Base-by-base conservation (phyloP, 1,140 invertebrate genomes). In the Achatina immaculata region DNA sequence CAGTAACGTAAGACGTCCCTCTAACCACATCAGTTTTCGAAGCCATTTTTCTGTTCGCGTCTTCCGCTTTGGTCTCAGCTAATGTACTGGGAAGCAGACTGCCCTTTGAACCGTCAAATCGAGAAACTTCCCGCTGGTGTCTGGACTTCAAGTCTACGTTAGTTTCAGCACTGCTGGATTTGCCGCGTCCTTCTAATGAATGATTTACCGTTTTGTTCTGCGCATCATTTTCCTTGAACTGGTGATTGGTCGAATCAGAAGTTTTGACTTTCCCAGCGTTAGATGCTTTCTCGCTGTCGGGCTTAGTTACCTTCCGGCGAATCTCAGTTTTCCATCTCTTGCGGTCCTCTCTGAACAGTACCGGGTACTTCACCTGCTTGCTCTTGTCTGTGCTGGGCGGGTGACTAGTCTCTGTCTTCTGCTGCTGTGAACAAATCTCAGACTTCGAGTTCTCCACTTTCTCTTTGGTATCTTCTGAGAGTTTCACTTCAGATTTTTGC, bases 31-130 rank as follows among this genome's bases (percentile, higher is more conserved):
- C n/a, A n/a, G n/a, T n/a, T n/a, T n/a, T n/a, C n/a, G n/a, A n/a
- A n/a, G n/a, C n/a, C n/a, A n/a, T n/a, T n/a, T n/a, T n/a, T 62
- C 58, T 62, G 58, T 62, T 62, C 58, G 58, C 16, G 58, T 31
- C 28, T 62, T 62, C 58, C 16, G 16, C 43, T 7, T 55, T 24
- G 21, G 7, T 55, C 19, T 55, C 24, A 21, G 48, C 7, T 55
- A 24, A 31, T 0, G n/a, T 9, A 34, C 58, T 31, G 16, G 28
- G 6, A 2, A 28, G n/a, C 2, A 28, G 6, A 31, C 28, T 62
- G n/a, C 21, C 16, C 16, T 62, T 2, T 31, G 6, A 28, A 62
- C 2, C 9, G 28, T 62, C 58, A 62, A 4, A 9, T 62, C 2
- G n/a, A 28, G 7, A 6, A 31, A 28, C 28, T 2, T 62, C 58